Evolutionary conservation across 1,140 invertebrate species (phyloP).

Genomic region (Caenorhabditis latens): DNA sequence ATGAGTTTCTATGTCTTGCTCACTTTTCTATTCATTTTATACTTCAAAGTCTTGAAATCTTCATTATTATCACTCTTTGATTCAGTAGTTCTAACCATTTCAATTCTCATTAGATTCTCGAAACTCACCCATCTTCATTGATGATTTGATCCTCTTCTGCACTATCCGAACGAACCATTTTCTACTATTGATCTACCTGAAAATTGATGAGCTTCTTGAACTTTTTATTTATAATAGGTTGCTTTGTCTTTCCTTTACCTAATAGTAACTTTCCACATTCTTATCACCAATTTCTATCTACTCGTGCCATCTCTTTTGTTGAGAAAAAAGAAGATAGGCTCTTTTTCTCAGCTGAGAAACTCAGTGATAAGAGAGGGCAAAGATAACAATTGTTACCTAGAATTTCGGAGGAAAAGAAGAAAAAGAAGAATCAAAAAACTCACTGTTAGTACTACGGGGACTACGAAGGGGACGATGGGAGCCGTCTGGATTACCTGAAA

Average conservation of each 20-base stretch:
- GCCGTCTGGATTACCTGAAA: conserved; percentile 55
- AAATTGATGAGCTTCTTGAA: background rate
- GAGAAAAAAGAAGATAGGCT: conserved; percentile 8
- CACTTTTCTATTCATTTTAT: too few species aligned
- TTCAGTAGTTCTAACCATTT: background rate
- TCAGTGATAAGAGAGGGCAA: conserved; percentile 40
- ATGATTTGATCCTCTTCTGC: conserved; percentile 56
- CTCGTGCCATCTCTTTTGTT: background rate
- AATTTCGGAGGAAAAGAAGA: background rate
- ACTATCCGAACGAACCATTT: conserved; percentile 53
- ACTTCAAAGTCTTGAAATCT: background rate
- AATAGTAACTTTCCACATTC: background rate
- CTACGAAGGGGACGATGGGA: conserved; percentile 54
- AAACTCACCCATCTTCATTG: conserved; percentile 38
- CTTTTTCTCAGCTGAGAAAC: conserved; percentile 17
- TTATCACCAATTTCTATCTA: background rate
- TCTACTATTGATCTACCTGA: conserved; percentile 53
- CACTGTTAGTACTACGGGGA: conserved; percentile 50
- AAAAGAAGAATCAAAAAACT: background rate
- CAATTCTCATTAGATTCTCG: background rate
- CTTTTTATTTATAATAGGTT: background rate
- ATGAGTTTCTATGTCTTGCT: too few species aligned
- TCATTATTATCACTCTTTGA: background rate
- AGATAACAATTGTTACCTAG: conserved; percentile 32
- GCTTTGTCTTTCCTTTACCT: background rate